Percentiles rank a stretch among this genome's conserved stretches.
phyloP scores from a whole-genome alignment of 1,140 invertebrate genomes.

The Phymorhynchus buccinoides region DNA sequence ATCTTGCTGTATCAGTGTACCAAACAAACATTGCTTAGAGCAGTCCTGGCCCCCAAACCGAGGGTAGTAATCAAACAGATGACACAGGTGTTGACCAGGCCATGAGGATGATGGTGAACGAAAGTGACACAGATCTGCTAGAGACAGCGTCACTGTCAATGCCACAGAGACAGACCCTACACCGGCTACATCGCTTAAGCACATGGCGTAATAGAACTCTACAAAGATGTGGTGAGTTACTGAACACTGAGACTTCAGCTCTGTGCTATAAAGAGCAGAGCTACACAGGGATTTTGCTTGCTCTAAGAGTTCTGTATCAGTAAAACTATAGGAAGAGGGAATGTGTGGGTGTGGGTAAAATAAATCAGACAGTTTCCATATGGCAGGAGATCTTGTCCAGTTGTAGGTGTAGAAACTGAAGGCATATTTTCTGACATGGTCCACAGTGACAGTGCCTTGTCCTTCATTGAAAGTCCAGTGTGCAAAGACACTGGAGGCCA shows the following conservation, averaged over 20 bases:
- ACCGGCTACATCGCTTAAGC: conserved; percentile 52
- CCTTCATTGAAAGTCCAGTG: conserved; percentile 57
- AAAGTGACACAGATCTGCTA: conserved; percentile 42
- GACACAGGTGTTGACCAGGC: conserved; percentile 47
- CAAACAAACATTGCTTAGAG: conserved; percentile 42
- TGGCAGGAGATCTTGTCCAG: conserved; percentile 11
- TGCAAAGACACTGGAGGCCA: conserved; percentile 28
- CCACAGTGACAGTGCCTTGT: conserved; percentile 42
- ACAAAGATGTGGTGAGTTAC: conserved; percentile 12
- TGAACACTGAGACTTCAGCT: conserved; percentile 27
- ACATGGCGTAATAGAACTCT: conserved; percentile 48
- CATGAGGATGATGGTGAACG: conserved; percentile 21
- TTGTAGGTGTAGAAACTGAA: conserved; percentile 43
- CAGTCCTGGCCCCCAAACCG: conserved; percentile 32
- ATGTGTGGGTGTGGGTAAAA: neutral
- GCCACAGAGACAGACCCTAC: conserved; percentile 4
- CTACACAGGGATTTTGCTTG: neutral
- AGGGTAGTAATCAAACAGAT: conserved; percentile 33
- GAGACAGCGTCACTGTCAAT: conserved; percentile 24
- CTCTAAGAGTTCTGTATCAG: neutral
- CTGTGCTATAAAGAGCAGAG: conserved; percentile 8
- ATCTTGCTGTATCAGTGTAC: neutral
- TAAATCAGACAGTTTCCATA: neutral
- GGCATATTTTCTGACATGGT: conserved; percentile 33
- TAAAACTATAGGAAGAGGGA: conserved; percentile 20